These are phyloP conservation scores for Barnardius zonarius DNA, from an alignment of 2,113 vertebrate genomes.

Conservation along the genomic window DNA sequence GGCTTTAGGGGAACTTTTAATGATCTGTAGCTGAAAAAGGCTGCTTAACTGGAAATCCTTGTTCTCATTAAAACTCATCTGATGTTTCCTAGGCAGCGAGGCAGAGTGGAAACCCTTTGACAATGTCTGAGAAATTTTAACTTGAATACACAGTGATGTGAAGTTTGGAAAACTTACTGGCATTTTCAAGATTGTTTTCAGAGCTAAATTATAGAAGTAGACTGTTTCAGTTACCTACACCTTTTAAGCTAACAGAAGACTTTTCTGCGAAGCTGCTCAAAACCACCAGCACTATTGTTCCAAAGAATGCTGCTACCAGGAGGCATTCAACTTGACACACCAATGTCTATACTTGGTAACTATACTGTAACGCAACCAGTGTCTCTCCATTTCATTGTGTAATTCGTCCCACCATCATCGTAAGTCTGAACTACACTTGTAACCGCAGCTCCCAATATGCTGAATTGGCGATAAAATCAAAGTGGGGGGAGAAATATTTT, in stretches of 20 bases:
- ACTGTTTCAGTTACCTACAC: not conserved
- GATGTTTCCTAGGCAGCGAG: not conserved
- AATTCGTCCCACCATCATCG: not conserved
- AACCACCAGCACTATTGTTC: accelerated
- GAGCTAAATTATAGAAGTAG: not conserved
- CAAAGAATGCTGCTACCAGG: not conserved
- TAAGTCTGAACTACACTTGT: not conserved
- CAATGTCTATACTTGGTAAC: not conserved
- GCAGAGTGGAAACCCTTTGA: not conserved
- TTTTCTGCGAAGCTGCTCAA: not conserved
- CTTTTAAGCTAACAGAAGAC: not conserved
- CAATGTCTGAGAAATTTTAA: not conserved
- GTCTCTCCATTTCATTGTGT: not conserved
- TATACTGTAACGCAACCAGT: not conserved
- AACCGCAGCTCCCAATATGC: constrained; percentile 39
- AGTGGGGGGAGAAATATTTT: constrained; percentile 68
- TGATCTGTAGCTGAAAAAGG: not conserved
- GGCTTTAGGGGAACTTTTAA: not conserved
- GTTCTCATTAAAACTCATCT: not conserved
- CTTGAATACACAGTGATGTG: not conserved
- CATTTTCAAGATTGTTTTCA: not conserved
- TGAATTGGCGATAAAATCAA: constrained; percentile 63
- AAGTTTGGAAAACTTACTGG: not conserved
- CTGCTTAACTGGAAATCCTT: not conserved
- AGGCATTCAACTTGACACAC: not conserved